Conservation (phyloP, 2,888 invertebrate species). For the Ceriagrion tenellum region DNA sequence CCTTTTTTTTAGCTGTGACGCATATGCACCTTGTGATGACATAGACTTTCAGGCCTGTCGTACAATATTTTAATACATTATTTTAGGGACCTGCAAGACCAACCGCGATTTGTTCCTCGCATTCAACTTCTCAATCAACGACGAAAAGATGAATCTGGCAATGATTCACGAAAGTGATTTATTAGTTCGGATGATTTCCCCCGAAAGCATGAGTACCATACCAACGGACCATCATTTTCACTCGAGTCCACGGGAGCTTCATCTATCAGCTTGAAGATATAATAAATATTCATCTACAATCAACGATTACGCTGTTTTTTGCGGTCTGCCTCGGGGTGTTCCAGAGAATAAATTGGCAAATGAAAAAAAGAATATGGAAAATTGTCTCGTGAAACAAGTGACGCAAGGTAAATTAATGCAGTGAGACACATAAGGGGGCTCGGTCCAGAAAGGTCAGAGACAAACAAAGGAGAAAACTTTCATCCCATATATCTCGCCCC, state of each 20-base stretch:
- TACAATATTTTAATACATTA: too few relatives aligned
- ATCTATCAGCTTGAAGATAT: background rate
- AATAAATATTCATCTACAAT: background rate
- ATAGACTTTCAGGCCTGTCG: too few relatives aligned
- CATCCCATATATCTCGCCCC: constrained; percentile 29
- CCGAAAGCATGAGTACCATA: background rate
- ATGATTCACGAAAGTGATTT: background rate
- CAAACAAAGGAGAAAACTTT: constrained; percentile 29
- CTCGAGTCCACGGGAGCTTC: background rate
- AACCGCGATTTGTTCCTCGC: too few relatives aligned
- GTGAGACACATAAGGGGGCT: background rate
- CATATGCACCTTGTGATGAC: too few relatives aligned
- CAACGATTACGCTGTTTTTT: background rate
- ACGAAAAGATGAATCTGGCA: too few relatives aligned
- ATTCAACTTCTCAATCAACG: too few relatives aligned
- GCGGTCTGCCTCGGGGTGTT: background rate
- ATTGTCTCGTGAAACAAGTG: background rate
- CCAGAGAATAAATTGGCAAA: background rate
- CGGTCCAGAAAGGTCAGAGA: constrained; percentile 28
- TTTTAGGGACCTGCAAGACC: too few relatives aligned
- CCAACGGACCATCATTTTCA: background rate
- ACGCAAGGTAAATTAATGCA: background rate
- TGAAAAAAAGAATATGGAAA: background rate
- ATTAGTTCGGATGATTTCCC: background rate
- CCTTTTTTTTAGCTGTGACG: too few relatives aligned